These are phyloP conservation scores for Spodoptera exigua DNA, from an alignment of 2,888 invertebrate genomes.

Conservation along the genomic window DNA sequence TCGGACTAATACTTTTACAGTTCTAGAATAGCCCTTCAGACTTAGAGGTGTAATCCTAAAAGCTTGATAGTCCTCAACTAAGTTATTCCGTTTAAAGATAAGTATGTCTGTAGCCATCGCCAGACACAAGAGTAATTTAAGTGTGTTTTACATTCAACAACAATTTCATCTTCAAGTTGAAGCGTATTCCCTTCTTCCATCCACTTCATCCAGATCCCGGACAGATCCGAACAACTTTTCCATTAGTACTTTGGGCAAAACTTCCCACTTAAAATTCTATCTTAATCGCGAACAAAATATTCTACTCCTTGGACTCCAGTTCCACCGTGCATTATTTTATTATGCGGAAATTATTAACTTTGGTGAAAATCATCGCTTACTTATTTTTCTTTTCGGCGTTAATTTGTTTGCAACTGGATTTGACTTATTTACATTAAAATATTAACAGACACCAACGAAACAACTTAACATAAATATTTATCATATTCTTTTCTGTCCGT, in stretches of 20 bases:
- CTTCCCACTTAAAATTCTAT: slow-evolving; percentile 78
- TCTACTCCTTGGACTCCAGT: slow-evolving; percentile 64
- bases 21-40: slow-evolving; percentile 14
- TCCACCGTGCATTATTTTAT: slow-evolving; percentile 68
- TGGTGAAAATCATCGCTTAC: slow-evolving; percentile 59
- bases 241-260: slow-evolving; percentile 75
- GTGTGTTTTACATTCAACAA: slow-evolving; percentile 72
- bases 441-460: slow-evolving; percentile 22
- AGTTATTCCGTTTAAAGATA: slow-evolving; percentile 27
- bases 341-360: slow-evolving; percentile 67
- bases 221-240: slow-evolving; percentile 76
- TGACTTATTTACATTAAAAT: slow-evolving; percentile 23
- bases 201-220: slow-evolving; percentile 65
- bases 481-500: slow-evolving; percentile 11
- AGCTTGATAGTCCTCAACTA: slow-evolving; percentile 14
- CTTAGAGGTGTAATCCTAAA: slow-evolving; percentile 9
- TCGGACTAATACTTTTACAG: slow-evolving; percentile 15
- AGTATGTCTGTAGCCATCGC: slow-evolving; percentile 26
- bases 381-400: slow-evolving; percentile 52
- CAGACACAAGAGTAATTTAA: slow-evolving; percentile 60
- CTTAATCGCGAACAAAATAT: slow-evolving; percentile 78
- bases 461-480: slow-evolving; percentile 18
- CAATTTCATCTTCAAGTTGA: slow-evolving; percentile 67
- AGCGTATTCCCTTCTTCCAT: slow-evolving; percentile 69
- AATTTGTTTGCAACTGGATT: slow-evolving; percentile 41